A percentile compares a stretch with the other conserved stretches of the same genome.
Conservation (phyloP, 2,113 vertebrate species). For the Parus major region DNA sequence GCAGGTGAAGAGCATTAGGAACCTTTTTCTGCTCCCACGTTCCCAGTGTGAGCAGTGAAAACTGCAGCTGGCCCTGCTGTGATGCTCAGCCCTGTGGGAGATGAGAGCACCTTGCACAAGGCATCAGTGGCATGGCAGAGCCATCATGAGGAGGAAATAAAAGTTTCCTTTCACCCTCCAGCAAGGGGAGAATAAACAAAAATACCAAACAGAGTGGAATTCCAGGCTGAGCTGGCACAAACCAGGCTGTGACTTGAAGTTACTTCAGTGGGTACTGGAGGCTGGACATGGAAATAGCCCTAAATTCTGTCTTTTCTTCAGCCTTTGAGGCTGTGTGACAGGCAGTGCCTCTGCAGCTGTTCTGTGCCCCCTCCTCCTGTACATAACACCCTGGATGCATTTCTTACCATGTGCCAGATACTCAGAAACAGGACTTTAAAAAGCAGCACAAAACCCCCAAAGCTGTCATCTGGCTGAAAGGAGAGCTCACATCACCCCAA, state of each 20-base stretch:
- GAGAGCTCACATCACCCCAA: neutral
- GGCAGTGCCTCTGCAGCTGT: neutral
- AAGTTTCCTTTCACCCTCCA: neutral
- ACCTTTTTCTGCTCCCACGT: neutral
- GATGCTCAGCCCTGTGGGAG: neutral
- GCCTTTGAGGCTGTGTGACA: neutral
- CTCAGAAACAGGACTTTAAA: neutral
- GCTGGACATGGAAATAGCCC: neutral
- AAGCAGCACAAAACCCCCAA: rapidly evolving
- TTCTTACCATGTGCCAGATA: neutral
- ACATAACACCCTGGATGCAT: neutral
- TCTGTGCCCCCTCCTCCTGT: neutral
- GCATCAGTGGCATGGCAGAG: neutral
- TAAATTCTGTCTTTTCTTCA: neutral
- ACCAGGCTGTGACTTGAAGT: neutral
- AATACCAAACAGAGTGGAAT: neutral
- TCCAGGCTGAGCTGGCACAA: neutral
- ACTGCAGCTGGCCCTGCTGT: neutral
- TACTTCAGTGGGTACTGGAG: neutral
- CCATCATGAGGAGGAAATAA: neutral
- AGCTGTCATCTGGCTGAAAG: neutral
- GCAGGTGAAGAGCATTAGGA: neutral
- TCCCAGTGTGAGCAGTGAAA: neutral
- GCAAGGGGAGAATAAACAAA: neutral
- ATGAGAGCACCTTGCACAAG: neutral